phyloP scores from a whole-genome alignment of 2,113 vertebrate genomes.

The Xenopus laevis region DNA sequence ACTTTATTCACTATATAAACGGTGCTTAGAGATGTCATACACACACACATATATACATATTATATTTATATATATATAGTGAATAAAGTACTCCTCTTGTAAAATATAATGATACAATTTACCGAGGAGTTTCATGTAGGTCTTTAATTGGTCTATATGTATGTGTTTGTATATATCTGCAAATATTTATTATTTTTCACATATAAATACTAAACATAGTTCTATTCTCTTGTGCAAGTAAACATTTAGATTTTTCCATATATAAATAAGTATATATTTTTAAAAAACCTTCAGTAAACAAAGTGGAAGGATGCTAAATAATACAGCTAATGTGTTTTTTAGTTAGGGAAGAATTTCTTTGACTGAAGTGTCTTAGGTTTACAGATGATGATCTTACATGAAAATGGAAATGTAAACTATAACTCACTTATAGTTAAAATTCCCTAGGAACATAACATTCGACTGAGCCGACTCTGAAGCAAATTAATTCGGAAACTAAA shows the following conservation, averaged over 20 bases:
- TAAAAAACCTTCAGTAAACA: background rate
- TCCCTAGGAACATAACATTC: conserved; percentile 39
- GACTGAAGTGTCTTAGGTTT: conserved; percentile 19
- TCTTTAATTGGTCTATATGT: no score
- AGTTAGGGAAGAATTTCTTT: conserved; percentile 8
- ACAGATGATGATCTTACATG: conserved; percentile 9
- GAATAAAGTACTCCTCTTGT: no score
- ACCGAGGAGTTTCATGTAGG: no score
- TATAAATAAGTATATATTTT: background rate
- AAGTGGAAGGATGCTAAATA: background rate
- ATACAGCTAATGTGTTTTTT: conserved; percentile 11
- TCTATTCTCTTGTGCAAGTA: no score
- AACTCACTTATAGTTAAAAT: conserved; percentile 39
- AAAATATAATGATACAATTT: no score
- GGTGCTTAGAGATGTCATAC: no score
- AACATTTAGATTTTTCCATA: background rate
- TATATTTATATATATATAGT: no score
- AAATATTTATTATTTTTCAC: no score
- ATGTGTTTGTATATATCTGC: no score
- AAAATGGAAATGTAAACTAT: conserved; percentile 34
- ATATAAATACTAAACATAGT: no score
- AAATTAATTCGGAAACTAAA: conserved; percentile 44
- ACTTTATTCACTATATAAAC: no score
- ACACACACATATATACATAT: no score
- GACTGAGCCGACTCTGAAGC: conserved; percentile 19